Base-by-base conservation (phyloP, 2,888 invertebrate genomes). In the Lathronympha strigana region DNA sequence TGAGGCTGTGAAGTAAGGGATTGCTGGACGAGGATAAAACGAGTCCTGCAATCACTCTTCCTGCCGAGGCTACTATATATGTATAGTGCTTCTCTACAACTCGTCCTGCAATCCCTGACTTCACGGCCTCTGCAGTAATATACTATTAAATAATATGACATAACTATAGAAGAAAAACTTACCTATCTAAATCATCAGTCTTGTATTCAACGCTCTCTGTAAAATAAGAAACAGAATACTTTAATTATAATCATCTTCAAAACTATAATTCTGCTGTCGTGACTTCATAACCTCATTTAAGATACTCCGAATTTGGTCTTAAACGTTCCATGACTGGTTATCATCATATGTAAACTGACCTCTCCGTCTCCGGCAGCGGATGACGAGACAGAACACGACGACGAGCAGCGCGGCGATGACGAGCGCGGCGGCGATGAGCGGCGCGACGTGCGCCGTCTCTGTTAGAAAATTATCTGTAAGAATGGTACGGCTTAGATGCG, bases 181-280 rank as follows among this genome's bases (percentile, higher is more conserved):
- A 96, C 96, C 95, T 95, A 92, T 96, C 96, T 88, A 96, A 93
- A 87, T 96, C 96, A 79, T 95, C 94, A 87, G 96, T 95, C 93
- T 96, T 95, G 93, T 96, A 96, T 87, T 96, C 96, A 74, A 95
- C 95, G 92, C 95, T 95, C 83, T 95, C 96, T 96, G 94, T 69
- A 23, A 47, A 47, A 17, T 33, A 38, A 50, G 28, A 19, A 28
- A 58, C 40, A 3, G 8, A 53, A 45, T 9, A 13, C 38, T 28
- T 38, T 9, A 33, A 17, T n/a, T 11, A 17, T 21, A n/a, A 15
- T 15, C 11, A 45, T 15, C 3, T 17, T 9, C 13, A 2, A 23
- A 13, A 3, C 9, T 43, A 11, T 5, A 17, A 13, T 45, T 11
- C 45, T n/a, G n/a, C n/a, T n/a, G n/a, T n/a, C n/a, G n/a, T n/a